phyloP scores from a whole-genome alignment of 2,113 vertebrate genomes.

The Dascyllus trimaculatus region DNA sequence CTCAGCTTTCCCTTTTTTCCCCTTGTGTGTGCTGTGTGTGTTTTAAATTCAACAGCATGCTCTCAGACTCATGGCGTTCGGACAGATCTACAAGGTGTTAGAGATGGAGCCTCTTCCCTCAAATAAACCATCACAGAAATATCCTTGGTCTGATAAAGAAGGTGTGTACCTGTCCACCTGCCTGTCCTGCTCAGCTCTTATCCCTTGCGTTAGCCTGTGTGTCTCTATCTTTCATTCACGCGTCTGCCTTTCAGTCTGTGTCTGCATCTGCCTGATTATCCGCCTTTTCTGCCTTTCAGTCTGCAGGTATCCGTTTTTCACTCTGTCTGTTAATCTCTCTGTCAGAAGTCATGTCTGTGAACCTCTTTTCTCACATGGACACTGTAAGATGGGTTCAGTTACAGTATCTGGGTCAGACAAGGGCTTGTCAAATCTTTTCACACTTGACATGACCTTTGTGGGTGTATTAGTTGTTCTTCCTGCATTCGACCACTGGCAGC shows the following conservation, averaged over 20 bases:
- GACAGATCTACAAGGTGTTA: conserved; percentile 98
- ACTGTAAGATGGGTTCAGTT: conserved; percentile 16
- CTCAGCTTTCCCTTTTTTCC: neutral
- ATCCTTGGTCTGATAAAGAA: conserved; percentile 97
- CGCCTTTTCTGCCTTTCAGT: conserved; percentile 10
- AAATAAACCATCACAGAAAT: conserved; percentile 97
- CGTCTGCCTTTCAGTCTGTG: neutral
- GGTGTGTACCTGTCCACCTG: conserved; percentile 78
- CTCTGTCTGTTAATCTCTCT: neutral
- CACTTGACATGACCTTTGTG: conserved; percentile 47
- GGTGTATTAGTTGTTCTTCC: conserved; percentile 16
- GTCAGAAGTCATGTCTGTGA: neutral
- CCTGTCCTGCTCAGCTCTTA: neutral
- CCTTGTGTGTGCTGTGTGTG: conserved; percentile 40
- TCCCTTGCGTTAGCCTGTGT: neutral
- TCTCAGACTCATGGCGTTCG: conserved; percentile 96
- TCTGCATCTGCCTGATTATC: conserved; percentile 2
- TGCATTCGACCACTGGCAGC: neutral
- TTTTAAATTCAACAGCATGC: conserved; percentile 87
- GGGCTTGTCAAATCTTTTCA: conserved; percentile 20
- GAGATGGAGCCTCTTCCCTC: conserved; percentile 99
- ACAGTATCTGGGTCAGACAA: neutral
- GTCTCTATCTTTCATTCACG: conserved; percentile 4
- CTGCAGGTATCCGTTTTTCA: neutral
- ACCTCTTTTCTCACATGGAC: neutral